Conservation (phyloP, 2,888 invertebrate genomes). For the Willowsia nigromaculata region DNA sequence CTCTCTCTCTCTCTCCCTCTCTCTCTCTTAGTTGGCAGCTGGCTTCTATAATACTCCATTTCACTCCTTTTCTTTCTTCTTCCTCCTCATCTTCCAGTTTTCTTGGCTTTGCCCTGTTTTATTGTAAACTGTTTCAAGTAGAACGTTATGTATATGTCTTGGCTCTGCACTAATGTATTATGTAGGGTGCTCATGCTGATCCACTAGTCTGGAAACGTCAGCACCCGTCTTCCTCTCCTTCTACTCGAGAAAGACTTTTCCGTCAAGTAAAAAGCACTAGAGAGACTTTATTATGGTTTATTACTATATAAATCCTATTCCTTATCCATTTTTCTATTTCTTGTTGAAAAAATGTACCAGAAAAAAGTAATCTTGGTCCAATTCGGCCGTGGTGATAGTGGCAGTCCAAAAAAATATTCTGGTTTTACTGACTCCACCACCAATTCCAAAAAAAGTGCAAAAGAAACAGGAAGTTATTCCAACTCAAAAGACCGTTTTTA, state of each 20-base stretch:
- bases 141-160: not conserved
- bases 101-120: constrained; percentile 14
- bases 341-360: not conserved
- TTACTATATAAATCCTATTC: not conserved
- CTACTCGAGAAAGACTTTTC: not conserved
- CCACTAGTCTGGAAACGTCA: constrained; percentile 38
- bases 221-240: not conserved
- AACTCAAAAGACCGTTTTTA: not conserved
- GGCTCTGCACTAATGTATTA: constrained; percentile 7
- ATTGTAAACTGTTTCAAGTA: not conserved
- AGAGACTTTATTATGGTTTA: constrained; percentile 30
- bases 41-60: not conserved
- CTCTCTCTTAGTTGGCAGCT: not conserved
- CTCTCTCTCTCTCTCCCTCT: not conserved
- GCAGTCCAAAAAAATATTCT: not conserved
- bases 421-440: not conserved
- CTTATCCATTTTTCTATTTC: constrained; percentile 15
- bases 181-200: constrained; percentile 27
- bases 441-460: not conserved
- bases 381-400: not conserved
- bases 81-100: not conserved
- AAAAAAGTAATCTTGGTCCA: not conserved
- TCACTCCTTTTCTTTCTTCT: not conserved
- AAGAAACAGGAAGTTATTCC: constrained; percentile 35
- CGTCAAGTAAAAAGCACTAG: not conserved